Evolutionary conservation across 2,797 vertebrate species (phyloP).

Genomic region (Sebastes iracundus): DNA sequence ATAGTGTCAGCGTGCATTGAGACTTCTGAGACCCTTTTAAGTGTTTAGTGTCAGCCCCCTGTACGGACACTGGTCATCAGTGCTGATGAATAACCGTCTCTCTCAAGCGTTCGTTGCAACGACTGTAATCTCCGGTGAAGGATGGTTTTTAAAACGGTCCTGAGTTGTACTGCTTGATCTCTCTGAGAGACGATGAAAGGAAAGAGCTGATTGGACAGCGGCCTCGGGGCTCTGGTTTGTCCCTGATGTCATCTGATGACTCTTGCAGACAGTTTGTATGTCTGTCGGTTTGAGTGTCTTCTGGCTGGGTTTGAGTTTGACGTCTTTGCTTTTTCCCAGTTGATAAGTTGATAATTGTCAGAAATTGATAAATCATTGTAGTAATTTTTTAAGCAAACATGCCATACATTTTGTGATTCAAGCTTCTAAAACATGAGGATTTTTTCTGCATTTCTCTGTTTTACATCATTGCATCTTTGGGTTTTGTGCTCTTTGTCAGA

Average conservation of each 20-base stretch:
- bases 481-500: not conserved
- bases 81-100: conserved; percentile 25
- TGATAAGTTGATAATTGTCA: not conserved
- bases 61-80: conserved; percentile 13
- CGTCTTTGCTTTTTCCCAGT: not conserved
- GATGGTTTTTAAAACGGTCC: conserved; percentile 27
- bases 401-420: not conserved
- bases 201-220: conserved; percentile 37
- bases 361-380: not conserved
- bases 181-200: conserved; percentile 47
- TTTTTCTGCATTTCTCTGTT: not conserved
- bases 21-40: conserved; percentile 11
- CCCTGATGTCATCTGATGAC: conserved; percentile 29
- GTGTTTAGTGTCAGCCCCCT: not conserved
- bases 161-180: conserved; percentile 31
- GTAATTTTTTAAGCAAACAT: not conserved
- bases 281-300: conserved; percentile 16
- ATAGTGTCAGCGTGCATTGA: not conserved
- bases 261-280: not conserved
- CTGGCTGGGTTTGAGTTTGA: not conserved
- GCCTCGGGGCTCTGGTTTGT: conserved; percentile 16
- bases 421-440: not conserved
- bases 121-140: conserved; percentile 41
- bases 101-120: not conserved
- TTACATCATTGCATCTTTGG: not conserved